Evolutionary conservation across 2,888 invertebrate genomes (phyloP), one percentile per base, ranked within the genome.

Genomic region (Bombyx huttoni): DNA sequence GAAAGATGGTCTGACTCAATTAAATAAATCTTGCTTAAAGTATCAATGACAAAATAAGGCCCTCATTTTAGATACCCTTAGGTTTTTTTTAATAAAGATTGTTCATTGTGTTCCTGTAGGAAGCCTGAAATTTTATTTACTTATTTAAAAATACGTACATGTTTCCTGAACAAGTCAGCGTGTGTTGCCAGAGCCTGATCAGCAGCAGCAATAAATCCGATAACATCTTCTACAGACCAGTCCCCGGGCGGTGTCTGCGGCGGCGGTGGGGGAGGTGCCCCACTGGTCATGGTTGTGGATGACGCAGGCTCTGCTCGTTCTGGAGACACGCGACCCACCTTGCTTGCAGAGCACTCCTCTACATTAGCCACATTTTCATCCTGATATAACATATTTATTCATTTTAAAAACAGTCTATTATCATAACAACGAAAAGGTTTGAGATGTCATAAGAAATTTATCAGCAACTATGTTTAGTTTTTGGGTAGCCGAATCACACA

Each of bases 161-260:
- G 98, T 89, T 94, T 96, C 67, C 96, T 91, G 79, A 98, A 98
- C 55, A 97, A 89, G 74, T 98, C 98, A 0, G 97, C 96, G 80
- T 98, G 96, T 0, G 94, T 91, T 12, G 94, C 93, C 50, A 98
- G 90, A 51, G 94, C 93, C 46, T 93, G 92, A 82, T 98, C 98
- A 24, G 94, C 92, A 55, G 93, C 92, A 53, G 94, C 94, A 58
- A 98, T 97, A 80, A 96, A 95, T 58, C 94, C 93, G 67, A 98
- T 97, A 54, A 98, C 98, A 74, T 98, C 97, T 71, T 98, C 98
- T 33, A 98, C 96, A 13, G 94, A 93, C 98, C 98, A 98, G 69
- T 96, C 96, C 24, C 91, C 91, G 33, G 96, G 95, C 52, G 91
- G 91, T 45, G 89, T 53, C 55, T 56, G 54, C 13, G 70, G 66